Conservation (phyloP, 2,113 vertebrate genomes). For the Pelecanoides urinatrix region DNA sequence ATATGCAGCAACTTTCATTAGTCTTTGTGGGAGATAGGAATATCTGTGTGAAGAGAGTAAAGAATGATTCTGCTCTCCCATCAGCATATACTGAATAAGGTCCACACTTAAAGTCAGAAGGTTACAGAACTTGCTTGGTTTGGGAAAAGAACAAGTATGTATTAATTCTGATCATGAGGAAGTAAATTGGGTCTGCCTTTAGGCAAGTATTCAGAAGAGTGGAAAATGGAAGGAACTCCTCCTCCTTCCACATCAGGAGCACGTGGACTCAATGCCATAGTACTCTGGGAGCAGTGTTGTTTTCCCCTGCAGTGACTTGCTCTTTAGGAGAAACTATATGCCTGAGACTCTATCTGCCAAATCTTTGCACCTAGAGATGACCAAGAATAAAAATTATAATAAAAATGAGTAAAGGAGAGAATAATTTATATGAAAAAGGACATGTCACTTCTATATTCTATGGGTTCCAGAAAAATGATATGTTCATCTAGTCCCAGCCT, state of each 20-base stretch:
- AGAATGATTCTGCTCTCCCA: neutral
- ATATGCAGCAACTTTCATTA: neutral
- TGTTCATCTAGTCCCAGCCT: neutral
- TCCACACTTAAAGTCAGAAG: neutral
- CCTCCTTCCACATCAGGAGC: neutral
- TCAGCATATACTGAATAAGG: neutral
- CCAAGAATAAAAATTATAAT: neutral
- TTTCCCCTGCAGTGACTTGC: neutral
- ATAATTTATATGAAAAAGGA: neutral
- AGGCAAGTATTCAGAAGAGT: neutral
- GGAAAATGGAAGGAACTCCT: neutral
- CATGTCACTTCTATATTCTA: neutral
- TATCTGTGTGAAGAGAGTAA: neutral
- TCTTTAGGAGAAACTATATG: neutral
- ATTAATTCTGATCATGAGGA: neutral
- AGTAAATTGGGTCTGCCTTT: neutral
- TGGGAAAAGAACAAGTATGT: neutral
- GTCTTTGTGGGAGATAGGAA: neutral
- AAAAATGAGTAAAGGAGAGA: neutral
- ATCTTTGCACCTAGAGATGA: neutral
- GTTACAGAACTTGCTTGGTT: neutral
- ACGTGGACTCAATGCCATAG: fast-evolving
- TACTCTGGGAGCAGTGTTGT: neutral
- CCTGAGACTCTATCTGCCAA: neutral
- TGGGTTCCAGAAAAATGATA: neutral